Evolutionary conservation across 1,140 invertebrate species (phyloP).

Genomic region (Planococcus citri): DNA sequence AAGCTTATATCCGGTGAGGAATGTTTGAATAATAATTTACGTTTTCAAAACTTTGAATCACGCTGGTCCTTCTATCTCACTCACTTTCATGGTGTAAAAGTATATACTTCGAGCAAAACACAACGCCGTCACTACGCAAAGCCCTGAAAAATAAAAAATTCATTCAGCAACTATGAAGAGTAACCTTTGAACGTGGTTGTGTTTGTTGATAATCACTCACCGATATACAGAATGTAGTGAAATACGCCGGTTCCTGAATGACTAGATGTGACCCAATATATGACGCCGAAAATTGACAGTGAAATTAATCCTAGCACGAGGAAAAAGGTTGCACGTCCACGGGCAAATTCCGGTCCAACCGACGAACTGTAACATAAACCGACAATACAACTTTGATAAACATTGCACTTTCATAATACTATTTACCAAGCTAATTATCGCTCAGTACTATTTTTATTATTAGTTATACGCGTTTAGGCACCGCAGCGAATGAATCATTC

Average conservation of each 20-base stretch:
- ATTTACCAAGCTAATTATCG: too few relatives aligned
- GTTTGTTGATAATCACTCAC: conserved; percentile 37
- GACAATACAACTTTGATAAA: not conserved
- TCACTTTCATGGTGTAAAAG: conserved; percentile 82
- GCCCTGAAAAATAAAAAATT: conserved; percentile 36
- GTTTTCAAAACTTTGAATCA: conserved; percentile 6
- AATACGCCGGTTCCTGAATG: conserved; percentile 47
- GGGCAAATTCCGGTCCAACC: conserved; percentile 71
- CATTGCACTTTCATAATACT: too few relatives aligned
- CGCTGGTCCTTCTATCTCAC: conserved; percentile 61
- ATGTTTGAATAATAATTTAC: not conserved
- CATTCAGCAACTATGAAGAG: conserved; percentile 17
- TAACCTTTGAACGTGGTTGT: not conserved
- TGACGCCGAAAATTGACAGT: conserved; percentile 60
- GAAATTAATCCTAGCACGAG: conserved; percentile 60
- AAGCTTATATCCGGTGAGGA: not conserved
- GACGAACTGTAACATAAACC: conserved; percentile 51
- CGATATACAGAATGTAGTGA: conserved; percentile 72
- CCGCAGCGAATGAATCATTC: not conserved
- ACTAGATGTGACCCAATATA: conserved; percentile 50
- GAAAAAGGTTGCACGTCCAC: conserved; percentile 63
- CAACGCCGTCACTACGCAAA: conserved; percentile 58
- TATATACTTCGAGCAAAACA: conserved; percentile 67
- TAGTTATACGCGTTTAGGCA: too few relatives aligned
- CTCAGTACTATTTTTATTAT: too few relatives aligned